Evolutionary conservation across 2,797 vertebrate genomes (phyloP).

Genomic region (Anguilla megastoma): DNA sequence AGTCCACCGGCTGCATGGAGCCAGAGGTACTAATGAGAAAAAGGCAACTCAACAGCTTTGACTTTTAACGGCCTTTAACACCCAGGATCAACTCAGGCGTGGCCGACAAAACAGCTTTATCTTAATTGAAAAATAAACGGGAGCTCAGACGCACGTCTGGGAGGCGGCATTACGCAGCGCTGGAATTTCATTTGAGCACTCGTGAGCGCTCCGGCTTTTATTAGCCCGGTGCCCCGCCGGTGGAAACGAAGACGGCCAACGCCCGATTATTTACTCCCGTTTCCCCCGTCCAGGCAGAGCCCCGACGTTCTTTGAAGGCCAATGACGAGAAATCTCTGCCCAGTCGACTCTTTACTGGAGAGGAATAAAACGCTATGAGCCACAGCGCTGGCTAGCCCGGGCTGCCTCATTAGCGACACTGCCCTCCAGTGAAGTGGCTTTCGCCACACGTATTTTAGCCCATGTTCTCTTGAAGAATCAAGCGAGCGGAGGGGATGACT

Average conservation of each 20-base stretch:
- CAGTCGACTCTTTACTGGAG: slow-evolving; percentile 16
- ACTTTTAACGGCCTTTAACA: slow-evolving; percentile 57
- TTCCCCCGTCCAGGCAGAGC: slow-evolving; percentile 46
- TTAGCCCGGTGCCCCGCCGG: slow-evolving; percentile 60
- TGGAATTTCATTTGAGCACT: slow-evolving; percentile 55
- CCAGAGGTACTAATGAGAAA: slow-evolving; percentile 44
- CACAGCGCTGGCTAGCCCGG: not conserved
- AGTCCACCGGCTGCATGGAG: slow-evolving; percentile 57
- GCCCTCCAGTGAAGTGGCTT: not conserved
- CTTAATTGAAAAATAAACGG: slow-evolving; percentile 68
- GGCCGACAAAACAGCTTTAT: slow-evolving; percentile 53
- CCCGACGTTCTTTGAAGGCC: slow-evolving; percentile 28
- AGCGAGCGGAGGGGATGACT: not conserved
- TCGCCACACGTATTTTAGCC: not conserved
- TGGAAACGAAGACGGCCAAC: slow-evolving; percentile 70
- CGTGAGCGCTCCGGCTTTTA: slow-evolving; percentile 41
- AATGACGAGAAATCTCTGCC: slow-evolving; percentile 18
- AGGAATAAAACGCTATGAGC: not conserved
- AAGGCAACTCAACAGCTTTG: slow-evolving; percentile 47
- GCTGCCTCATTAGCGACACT: not conserved
- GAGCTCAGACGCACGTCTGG: slow-evolving; percentile 60
- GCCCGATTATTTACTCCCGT: slow-evolving; percentile 71
- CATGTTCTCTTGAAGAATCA: not conserved
- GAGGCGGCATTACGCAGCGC: slow-evolving; percentile 43
- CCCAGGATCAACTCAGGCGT: slow-evolving; percentile 56